Conservation (phyloP, 2,797 vertebrate genomes). For the Pithecia hirsuta region DNA sequence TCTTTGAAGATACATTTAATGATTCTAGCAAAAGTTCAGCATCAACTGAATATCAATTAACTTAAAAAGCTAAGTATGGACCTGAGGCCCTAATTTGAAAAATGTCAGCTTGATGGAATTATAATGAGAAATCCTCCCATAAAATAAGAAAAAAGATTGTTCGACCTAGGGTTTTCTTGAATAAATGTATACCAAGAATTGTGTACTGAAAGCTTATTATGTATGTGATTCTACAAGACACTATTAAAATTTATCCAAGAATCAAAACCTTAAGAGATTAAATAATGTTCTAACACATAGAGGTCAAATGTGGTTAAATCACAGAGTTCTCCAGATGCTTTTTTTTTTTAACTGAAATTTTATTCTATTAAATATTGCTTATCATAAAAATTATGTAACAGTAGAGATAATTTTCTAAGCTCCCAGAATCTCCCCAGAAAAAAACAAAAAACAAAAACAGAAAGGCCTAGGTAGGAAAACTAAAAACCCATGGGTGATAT, state of each 20-base stretch:
- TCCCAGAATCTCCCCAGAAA: not conserved
- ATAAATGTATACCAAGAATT: not conserved
- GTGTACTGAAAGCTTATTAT: not conserved
- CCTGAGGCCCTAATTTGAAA: not conserved
- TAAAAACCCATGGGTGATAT: not conserved
- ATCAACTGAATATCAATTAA: not conserved
- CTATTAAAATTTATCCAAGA: conserved; percentile 30
- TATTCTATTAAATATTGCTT: conserved; percentile 11
- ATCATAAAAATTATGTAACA: not conserved
- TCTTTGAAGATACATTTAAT: not conserved
- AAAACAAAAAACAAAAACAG: not conserved
- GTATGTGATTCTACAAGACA: not conserved
- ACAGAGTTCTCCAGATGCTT: not conserved
- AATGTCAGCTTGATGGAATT: not conserved
- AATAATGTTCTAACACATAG: conserved; percentile 4
- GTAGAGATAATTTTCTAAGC: not conserved
- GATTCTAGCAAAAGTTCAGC: not conserved
- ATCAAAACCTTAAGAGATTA: conserved; percentile 4
- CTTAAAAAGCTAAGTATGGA: not conserved
- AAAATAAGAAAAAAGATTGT: conserved; percentile 15
- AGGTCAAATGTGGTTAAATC: not conserved
- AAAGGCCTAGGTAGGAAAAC: not conserved
- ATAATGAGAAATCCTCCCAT: not conserved
- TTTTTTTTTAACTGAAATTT: not conserved
- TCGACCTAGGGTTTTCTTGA: not conserved